Evolutionary conservation across 1,140 invertebrate species (phyloP).

Genomic region (Diprion similis): DNA sequence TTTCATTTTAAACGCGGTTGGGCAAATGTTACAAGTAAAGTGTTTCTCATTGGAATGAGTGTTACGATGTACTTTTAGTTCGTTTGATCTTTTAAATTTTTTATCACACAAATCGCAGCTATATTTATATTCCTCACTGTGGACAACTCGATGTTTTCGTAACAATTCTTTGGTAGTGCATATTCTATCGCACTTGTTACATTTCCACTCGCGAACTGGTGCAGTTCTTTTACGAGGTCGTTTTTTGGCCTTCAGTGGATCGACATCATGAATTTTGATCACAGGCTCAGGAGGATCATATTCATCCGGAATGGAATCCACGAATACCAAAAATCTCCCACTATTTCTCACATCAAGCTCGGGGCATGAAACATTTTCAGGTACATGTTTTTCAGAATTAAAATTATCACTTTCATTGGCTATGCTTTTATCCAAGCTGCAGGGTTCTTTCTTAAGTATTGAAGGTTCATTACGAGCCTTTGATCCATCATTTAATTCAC

Average conservation of each 20-base stretch:
- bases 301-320: background rate
- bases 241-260: background rate
- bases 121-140: background rate
- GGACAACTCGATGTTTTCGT: background rate
- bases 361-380: too few species aligned
- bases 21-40: background rate
- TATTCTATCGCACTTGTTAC: background rate
- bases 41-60: constrained; percentile 12
- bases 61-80: constrained; percentile 12
- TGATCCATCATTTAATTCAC: too few species aligned
- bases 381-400: too few species aligned
- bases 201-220: background rate
- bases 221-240: background rate
- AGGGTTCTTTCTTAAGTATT: too few species aligned
- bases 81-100: constrained; percentile 14
- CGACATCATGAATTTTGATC: background rate
- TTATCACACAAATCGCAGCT: constrained; percentile 15
- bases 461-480: too few species aligned
- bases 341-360: too few species aligned
- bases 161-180: constrained; percentile 6
- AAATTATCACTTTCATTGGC: too few species aligned
- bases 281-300: background rate
- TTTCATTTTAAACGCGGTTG: background rate
- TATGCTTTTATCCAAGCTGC: too few species aligned
- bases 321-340: too few species aligned